Evolutionary conservation across 2,113 vertebrate species (phyloP), one percentile per base, ranked within the genome.

Genomic region (Piliocolobus tephrosceles): DNA sequence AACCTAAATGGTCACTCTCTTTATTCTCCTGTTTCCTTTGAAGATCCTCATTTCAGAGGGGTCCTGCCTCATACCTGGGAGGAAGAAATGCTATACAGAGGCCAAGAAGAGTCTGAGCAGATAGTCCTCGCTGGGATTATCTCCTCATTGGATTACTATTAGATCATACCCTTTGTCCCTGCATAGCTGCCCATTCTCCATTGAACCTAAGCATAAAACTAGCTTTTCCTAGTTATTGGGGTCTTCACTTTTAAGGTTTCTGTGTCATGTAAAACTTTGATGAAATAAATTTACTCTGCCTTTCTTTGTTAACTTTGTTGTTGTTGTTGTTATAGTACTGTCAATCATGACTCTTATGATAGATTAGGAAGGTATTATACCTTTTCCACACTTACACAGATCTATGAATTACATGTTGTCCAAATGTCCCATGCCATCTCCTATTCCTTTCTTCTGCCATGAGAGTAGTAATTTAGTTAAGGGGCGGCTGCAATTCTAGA

Each of bases 401-500:
- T 16, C 45, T 13, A n/a, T 17, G 35, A 32, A 57, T 32, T 43
- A 10, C 35, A 0, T 17, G n/a, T 16, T 25, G 30, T 22, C 64
- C n/a, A 45, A 16, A 27, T 23, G 13, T 4, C 2, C 17, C n/a
- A 38, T 1, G 9, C 10, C 2, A 6, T 58, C 38, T 70, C 7
- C 8, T 13, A 7, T 3, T 12, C 18, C 27, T 57, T 66, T 66
- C 32, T 86, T 85, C 50, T 35, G 23, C 30, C 47, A 0, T 18
- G 32, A 84, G 45, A 11, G 22, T 55, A 25, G 64, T 8, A 75
- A n/a, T 8, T 86, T 30, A 55, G 13, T 58, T 79, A 72, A 18
- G 12, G 68, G 16, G 27, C 23, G 27, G 32, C 22, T 82, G 30
- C 3, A 70, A 55, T 58, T 43, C 12, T 1, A 52, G 12, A 50